Base-by-base conservation (phyloP, 2,888 invertebrate genomes). In the Caenorhabditis sulstoni region DNA sequence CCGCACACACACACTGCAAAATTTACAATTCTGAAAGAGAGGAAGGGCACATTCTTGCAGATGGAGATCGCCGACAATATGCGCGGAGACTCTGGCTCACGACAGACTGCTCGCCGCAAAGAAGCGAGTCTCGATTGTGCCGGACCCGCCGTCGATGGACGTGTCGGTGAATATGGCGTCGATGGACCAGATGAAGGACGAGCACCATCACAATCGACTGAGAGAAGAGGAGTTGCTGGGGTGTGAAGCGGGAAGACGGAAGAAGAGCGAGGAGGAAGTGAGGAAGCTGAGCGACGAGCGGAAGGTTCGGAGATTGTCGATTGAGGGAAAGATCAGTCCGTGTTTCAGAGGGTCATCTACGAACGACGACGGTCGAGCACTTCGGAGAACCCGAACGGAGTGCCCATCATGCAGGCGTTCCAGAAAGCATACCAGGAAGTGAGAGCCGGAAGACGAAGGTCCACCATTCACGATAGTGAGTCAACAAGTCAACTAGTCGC, bases 141-240 rank as follows among this genome's bases (percentile, higher is more conserved):
- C 86, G 1, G 86, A 86, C 64, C 86, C 86, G 14, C 86, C 86
- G 9, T 85, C 84, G 20, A 86, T 86, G 82, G 86, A 86, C 68
- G 79, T 79, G 14, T 84, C 83, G n/a, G 81, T 81, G 45, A 79
- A 79, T 22, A 79, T 80, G 77, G 81, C 81, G 9, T 81, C 77
- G 20, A 66, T 84, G 41, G 83, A 82, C 58, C 81, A 81, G 37
- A 84, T 86, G 74, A 80, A 79, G 53, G 85, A 79, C 44, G 86
- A 86, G 59, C 85, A 85, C 58, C 82, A 81, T 64, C 67, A 81
- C 23, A 85, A 85, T 49, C 71, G 70, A 68, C 58, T 84, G 39
- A 55, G 84, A 49, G 84, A 84, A 59, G 77, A 79, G 47, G 82
- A 84, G 49, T 23, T 82, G 41, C 55, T 75, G 37, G 66, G 62